Evolutionary conservation across 2,113 vertebrate genomes (phyloP), one percentile per base, ranked within the genome.

Genomic region (Semnornis frantzii): DNA sequence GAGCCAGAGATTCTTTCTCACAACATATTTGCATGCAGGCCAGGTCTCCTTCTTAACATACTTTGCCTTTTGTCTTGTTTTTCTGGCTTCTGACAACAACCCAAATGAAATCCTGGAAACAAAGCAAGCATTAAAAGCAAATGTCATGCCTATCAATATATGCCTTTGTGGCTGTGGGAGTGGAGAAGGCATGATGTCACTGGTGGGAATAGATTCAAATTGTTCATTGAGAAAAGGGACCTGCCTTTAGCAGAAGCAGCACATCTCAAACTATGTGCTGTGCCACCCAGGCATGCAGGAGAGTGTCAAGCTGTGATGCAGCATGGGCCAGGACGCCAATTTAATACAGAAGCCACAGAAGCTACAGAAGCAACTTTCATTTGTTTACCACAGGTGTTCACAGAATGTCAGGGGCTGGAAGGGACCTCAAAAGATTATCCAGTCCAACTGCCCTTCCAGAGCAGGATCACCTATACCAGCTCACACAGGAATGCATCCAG

Each of bases 161-260:
- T 1, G 89, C 82, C 94, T 97, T 97, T 97, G 97, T 96, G 93
- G 90, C 77, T 15, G 25, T 84, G 92, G 71, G 80, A 96, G 91
- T 33, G 25, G 86, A 96, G 91, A 95, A 89, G 90, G 87, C 85
- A 3, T 93, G 87, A 97, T 96, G 90, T 95, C 96, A 94, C 94
- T 92, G 85, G 81, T 91, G 94, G 86, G 89, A 97, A 96, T 83
- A 93, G 96, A 91, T 95, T 92, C 85, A 91, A 90, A 96, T 95
- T 95, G 97, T 95, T 96, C 95, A 94, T 97, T 97, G 96, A 98
- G 90, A 93, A 97, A 97, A 96, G 91, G 50, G 95, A 93, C 93
- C 89, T 95, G 93, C 76, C 83, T 82, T 69, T 82, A 89, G 92
- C 33, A 96, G 80, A 94, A 94, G 79, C 72, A 87, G 92, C 88